Base-by-base conservation (phyloP, 2,888 invertebrate genomes). In the Diarsia mendica region DNA sequence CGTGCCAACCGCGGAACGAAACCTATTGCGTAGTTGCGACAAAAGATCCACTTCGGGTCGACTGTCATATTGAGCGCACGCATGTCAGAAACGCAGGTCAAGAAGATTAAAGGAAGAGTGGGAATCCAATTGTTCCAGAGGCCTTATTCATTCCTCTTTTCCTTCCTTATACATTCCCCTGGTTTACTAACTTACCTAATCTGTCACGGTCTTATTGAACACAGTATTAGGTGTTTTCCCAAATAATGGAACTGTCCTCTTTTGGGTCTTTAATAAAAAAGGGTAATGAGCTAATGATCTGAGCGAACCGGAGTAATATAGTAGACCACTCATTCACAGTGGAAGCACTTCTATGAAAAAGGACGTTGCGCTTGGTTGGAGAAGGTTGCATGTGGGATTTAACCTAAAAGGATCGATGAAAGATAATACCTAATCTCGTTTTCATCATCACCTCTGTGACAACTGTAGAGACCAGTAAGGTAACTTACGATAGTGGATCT, bases 1-100 rank as follows among this genome's bases (percentile, higher is more conserved):
- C 82, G 71, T 79, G 83, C 85, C 72, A 71, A n/a, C 49, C 75
- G 70, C 69, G 55, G 49, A 39, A 72, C 72, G 39, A 39, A 61
- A 77, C 67, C 67, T 49, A 28, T 11, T 64, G 64, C 46, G 44
- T 10, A 44, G 10, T 23, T 5, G 33, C 33, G 48, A 28, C 77
- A 77, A 60, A 72, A 75, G 33, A 63, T 64, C 61, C 44, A 82
- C 55, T 85, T 51, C 9, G 49, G 4, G 46, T 15, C 10, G 44
- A 23, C 10, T 11, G 6, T 1, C 10, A 58, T 18, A 60, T 15
- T 9, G 4, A 18, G 10, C 67, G 11, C 48, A 44, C 5, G 3
- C 6, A 55, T 20, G 20, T 33, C 28, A 58, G 15, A 20, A 49
- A 28, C 11, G 15, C 13, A 11, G 15, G 3, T 3, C 13, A 49